phyloP scores from a whole-genome alignment of 2,888 invertebrate genomes.

The Cryptophagus acutangulus region DNA sequence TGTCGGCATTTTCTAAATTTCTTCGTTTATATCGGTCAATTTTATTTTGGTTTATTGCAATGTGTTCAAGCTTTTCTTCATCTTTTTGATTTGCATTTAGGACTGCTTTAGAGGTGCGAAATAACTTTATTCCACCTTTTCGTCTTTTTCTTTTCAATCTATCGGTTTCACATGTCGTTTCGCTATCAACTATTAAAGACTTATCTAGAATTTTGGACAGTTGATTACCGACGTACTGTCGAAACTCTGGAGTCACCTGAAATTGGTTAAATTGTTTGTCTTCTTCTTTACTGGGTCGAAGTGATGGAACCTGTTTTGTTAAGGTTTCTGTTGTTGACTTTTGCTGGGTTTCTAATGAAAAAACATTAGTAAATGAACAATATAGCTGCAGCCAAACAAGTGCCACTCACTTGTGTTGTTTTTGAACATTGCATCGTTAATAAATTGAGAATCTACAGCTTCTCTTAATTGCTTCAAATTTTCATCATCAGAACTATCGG shows the following conservation, averaged over 20 bases:
- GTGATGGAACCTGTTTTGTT: slow-evolving; percentile 23
- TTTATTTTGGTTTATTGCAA: neutral
- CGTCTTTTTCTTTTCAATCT: slow-evolving; percentile 22
- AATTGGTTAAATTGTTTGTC: slow-evolving; percentile 54
- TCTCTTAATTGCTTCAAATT: slow-evolving; percentile 42
- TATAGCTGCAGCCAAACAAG: too few species aligned
- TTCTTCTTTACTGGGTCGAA: slow-evolving; percentile 37
- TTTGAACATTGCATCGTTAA: slow-evolving; percentile 41
- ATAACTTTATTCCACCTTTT: slow-evolving; percentile 3
- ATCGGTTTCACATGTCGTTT: slow-evolving; percentile 7
- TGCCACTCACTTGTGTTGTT: neutral
- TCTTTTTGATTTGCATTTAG: slow-evolving; percentile 42
- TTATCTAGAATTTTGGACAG: slow-evolving; percentile 50
- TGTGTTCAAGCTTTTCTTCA: neutral
- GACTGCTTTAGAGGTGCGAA: slow-evolving; percentile 43
- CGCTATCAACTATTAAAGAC: slow-evolving; percentile 25
- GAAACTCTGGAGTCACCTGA: slow-evolving; percentile 53
- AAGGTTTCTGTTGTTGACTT: neutral
- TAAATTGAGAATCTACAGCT: slow-evolving; percentile 52
- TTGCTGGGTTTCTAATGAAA: too few species aligned
- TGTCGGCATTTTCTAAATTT: slow-evolving; percentile 18
- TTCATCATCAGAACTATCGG: slow-evolving; percentile 44
- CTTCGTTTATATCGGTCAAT: slow-evolving; percentile 14
- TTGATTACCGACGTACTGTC: slow-evolving; percentile 51
- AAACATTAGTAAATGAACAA: too few species aligned